Conservation (phyloP, 92 coral and sea anemone genomes). For the Actinostola sp. region DNA sequence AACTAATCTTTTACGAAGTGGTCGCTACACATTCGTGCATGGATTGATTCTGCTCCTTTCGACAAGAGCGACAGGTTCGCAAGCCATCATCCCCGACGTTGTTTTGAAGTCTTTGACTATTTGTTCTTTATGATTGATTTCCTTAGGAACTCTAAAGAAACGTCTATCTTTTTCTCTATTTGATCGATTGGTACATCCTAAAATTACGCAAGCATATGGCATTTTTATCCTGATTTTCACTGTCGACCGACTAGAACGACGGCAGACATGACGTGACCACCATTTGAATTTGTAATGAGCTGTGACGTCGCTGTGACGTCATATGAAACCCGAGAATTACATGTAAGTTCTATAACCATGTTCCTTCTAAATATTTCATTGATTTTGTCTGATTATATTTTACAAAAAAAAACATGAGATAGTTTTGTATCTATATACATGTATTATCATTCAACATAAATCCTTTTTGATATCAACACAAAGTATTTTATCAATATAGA, state of each 20-base stretch:
- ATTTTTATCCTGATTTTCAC: conserved; percentile 22
- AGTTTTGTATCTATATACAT: too few relatives aligned
- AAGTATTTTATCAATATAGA: too few relatives aligned
- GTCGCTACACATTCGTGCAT: conserved; percentile 53
- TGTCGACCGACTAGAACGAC: conserved; percentile 30
- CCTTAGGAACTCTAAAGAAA: too few relatives aligned
- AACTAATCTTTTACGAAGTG: conserved; percentile 37
- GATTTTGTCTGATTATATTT: too few relatives aligned
- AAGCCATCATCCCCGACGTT: conserved; percentile 37
- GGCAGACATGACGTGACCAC: conserved; percentile 1
- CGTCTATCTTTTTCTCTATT: too few relatives aligned
- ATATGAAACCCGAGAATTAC: conserved; percentile 10
- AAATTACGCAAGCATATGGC: too few relatives aligned
- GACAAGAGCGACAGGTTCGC: conserved; percentile 33
- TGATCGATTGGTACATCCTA: too few relatives aligned
- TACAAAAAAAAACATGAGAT: too few relatives aligned
- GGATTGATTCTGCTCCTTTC: conserved; percentile 6
- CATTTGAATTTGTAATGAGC: neutral
- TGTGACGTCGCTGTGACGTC: neutral
- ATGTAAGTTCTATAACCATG: too few relatives aligned
- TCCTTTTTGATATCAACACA: too few relatives aligned
- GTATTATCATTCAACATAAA: too few relatives aligned
- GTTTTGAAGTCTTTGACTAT: conserved; percentile 16
- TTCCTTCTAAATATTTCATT: too few relatives aligned
- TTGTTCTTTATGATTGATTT: conserved; percentile 14